Evolutionary conservation across 2,888 invertebrate species (phyloP), one percentile per base, ranked within the genome.

Genomic region (Polymixis flavicincta): DNA sequence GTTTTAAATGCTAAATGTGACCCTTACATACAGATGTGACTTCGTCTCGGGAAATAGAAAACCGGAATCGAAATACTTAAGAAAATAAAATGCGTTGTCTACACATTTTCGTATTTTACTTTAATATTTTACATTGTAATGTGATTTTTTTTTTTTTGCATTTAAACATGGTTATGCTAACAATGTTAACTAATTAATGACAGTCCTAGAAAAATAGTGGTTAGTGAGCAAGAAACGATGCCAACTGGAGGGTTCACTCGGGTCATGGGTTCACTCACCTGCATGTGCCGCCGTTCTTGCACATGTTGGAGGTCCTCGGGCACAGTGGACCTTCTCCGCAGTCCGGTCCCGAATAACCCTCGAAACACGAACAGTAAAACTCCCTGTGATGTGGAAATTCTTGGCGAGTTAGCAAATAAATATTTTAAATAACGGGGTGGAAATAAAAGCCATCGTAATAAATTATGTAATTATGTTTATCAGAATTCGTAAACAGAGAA

Each of bases 271-370:
- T 59, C 78, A 76, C 88, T 97, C 97, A 99, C 99, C 98, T 98
- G 97, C 99, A 99, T 66, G 97, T 97, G 78, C 98, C 98, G 54
- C 98, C 98, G 90, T 98, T 98, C 93, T 97, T 97, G 94, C 99
- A 99, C 91, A 98, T 97, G 89, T 95, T 95, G 61, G 95, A 92
- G 32, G 93, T 92, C 74, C 88, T 89, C 77, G 97, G 97, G 93
- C 99, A 99, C 74, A 98, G 97, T 0, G 98, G 98, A 19, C 99
- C 99, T 86, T 97, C 97, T 61, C 98, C 98, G 92, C 99, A 99
- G 92, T 98, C 97, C 9, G 95, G 93, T 9, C 98, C 99, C 71
- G 97, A 97, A 94, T 98, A 98, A 57, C 98, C 98, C 71, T 97
- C 96, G 94, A 98, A 98, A 94, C 99, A 99, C 76, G 97, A 97